Percentiles rank a stretch among this genome's conserved stretches.
These are phyloP conservation scores for Lycodopsis pacificus DNA, from an alignment of 2,797 vertebrate species.

Conservation along the genomic window DNA sequence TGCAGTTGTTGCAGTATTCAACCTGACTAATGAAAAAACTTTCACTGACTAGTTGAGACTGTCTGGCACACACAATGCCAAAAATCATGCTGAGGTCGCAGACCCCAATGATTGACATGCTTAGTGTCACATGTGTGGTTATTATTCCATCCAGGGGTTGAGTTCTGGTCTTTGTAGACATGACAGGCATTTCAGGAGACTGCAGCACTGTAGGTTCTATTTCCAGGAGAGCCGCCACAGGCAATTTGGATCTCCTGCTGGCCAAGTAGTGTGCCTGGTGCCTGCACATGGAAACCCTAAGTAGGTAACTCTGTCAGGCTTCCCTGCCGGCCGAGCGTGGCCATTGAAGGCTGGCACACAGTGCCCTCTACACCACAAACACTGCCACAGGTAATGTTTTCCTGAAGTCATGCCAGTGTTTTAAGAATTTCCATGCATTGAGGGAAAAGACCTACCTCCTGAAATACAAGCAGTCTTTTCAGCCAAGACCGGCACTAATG, in stretches of 20 bases:
- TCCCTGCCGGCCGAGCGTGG: constrained; percentile 64
- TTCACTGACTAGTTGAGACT: constrained; percentile 22
- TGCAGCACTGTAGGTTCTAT: constrained; percentile 69
- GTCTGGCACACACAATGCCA: constrained; percentile 25
- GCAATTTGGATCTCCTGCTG: constrained; percentile 75
- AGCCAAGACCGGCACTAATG: constrained; percentile 74
- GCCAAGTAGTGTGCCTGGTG: constrained; percentile 56
- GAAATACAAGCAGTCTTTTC: constrained; percentile 84
- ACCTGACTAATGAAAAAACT: constrained; percentile 14
- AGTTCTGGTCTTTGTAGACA: constrained; percentile 69
- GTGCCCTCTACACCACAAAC: constrained; percentile 78
- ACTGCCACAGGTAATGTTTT: constrained; percentile 85
- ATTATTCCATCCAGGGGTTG: constrained; percentile 57
- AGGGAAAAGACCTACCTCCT: constrained; percentile 72
- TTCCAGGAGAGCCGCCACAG: constrained; percentile 74
- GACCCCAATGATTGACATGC: constrained; percentile 65
- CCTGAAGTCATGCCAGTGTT: constrained; percentile 79
- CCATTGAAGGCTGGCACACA: constrained; percentile 77
- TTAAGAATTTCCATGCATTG: constrained; percentile 82
- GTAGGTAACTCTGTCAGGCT: constrained; percentile 77
- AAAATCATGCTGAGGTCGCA: constrained; percentile 41
- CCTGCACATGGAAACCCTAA: constrained; percentile 67
- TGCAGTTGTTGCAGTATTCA: constrained; percentile 17
- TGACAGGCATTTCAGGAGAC: constrained; percentile 64
- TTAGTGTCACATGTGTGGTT: constrained; percentile 67